Evolutionary conservation across 1,140 invertebrate species (phyloP).

Genomic region (Chironomus tepperi): DNA sequence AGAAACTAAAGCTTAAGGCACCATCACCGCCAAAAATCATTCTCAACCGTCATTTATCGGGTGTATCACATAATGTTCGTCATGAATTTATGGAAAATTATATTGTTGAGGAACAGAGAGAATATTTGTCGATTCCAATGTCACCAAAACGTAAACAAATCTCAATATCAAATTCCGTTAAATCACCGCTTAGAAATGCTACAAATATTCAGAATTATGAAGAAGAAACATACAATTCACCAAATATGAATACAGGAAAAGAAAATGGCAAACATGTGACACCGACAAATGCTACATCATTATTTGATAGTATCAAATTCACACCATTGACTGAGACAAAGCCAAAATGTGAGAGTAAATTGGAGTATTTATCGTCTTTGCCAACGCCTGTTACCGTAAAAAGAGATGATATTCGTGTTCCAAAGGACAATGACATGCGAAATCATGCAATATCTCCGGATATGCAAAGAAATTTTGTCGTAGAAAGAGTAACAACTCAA

Average conservation of each 20-base stretch:
- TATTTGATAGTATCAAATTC: slow-evolving; percentile 37
- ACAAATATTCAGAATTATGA: background rate
- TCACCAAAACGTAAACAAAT: background rate
- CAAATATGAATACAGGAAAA: slow-evolving; percentile 27
- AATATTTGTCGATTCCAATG: background rate
- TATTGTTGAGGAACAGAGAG: background rate
- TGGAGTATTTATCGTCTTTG: slow-evolving; percentile 34
- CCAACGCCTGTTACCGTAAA: slow-evolving; percentile 31
- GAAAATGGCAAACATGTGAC: slow-evolving; percentile 36
- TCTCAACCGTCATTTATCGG: background rate
- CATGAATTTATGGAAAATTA: background rate
- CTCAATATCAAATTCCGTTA: background rate
- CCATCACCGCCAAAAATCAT: background rate
- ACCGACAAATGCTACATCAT: slow-evolving; percentile 31
- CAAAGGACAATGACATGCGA: background rate
- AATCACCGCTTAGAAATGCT: background rate
- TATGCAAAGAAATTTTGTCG: background rate
- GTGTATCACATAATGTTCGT: background rate
- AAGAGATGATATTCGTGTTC: background rate
- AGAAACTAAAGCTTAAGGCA: background rate
- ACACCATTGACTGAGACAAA: slow-evolving; percentile 31
- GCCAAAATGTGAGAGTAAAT: slow-evolving; percentile 17
- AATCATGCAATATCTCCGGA: background rate
- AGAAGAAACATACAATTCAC: background rate
- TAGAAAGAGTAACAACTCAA: too few relatives aligned